These are phyloP conservation scores for Ia io DNA, from an alignment of 2,113 vertebrate species.

Conservation along the genomic window DNA sequence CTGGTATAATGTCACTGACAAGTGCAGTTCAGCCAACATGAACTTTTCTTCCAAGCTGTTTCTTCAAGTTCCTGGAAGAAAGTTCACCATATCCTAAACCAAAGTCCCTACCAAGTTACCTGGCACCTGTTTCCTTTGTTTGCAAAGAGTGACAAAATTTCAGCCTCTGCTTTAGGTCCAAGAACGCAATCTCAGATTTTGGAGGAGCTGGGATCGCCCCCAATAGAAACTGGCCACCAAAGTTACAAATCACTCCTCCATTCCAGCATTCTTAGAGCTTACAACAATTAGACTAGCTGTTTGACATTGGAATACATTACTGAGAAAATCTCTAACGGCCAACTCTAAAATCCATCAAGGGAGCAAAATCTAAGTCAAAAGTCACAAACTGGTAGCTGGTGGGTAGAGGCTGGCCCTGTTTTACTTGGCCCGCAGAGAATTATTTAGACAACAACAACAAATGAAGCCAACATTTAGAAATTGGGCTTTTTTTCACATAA, in stretches of 20 bases:
- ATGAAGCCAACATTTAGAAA: background rate
- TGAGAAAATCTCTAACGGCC: background rate
- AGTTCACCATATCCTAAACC: background rate
- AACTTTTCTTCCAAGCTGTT: background rate
- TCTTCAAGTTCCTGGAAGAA: background rate
- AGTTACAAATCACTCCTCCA: background rate
- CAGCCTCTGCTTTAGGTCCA: too few species aligned
- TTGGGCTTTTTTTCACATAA: background rate
- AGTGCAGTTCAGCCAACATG: accelerated
- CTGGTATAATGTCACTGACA: background rate
- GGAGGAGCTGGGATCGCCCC: background rate
- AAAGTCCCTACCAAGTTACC: background rate
- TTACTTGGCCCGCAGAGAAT: background rate
- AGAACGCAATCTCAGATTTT: background rate
- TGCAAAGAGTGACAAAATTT: background rate
- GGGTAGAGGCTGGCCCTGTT: background rate
- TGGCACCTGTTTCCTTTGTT: background rate
- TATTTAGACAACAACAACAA: background rate
- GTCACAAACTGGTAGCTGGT: background rate
- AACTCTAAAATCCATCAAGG: background rate
- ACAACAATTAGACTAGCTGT: background rate
- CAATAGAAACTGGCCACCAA: background rate
- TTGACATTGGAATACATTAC: background rate
- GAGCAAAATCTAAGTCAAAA: slow-evolving; percentile 9
- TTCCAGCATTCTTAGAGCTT: background rate